Evolutionary conservation across 2,797 vertebrate species (phyloP), one percentile per base, ranked within the genome.

Genomic region (Muscicapa comitata): DNA sequence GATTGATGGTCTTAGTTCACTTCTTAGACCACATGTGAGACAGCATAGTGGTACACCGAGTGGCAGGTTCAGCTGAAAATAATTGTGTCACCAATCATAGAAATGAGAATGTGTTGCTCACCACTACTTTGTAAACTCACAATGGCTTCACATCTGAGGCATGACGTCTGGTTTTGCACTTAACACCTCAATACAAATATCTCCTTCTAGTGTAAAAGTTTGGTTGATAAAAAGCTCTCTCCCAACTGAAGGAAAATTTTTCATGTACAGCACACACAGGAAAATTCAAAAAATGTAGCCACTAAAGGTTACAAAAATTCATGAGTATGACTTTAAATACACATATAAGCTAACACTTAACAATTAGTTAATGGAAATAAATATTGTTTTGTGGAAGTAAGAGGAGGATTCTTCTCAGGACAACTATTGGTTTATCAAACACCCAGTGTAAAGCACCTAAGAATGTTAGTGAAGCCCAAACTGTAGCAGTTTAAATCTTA

Each of bases 221-320:
- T 28, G 6, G 3, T 35, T 51, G 16, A 15, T 51, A 66, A 63
- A 89, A 58, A 79, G 2, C 3, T 43, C 6, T 43, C 28, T 73
- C 35, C 6, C 6, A 76, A 5, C 11, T 17, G 9, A 40, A 7
- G 38, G n/a, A 50, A 85, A 93, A 59, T 2, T 2, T 68, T 29
- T 33, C 1, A 0, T 37, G 25, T 26, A n/a, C 8, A 54, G 11
- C 0, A 1, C 6, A 9, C n/a, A 25, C 2, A 38, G 13, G 62
- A 9, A 76, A 73, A 29, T 1, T 76, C 4, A 10, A 26, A 54
- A 80, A 71, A 50, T 23, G 19, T 23, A 61, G 7, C 13, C 8
- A 23, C 12, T 63, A 28, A 45, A 78, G 0, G 2, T 62, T 75
- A 45, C 16, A 11, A 50, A 62, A 90, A 48, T 13, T 28, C 0